phyloP scores from a whole-genome alignment of 2,113 vertebrate species.

The Sylvietta virens region DNA sequence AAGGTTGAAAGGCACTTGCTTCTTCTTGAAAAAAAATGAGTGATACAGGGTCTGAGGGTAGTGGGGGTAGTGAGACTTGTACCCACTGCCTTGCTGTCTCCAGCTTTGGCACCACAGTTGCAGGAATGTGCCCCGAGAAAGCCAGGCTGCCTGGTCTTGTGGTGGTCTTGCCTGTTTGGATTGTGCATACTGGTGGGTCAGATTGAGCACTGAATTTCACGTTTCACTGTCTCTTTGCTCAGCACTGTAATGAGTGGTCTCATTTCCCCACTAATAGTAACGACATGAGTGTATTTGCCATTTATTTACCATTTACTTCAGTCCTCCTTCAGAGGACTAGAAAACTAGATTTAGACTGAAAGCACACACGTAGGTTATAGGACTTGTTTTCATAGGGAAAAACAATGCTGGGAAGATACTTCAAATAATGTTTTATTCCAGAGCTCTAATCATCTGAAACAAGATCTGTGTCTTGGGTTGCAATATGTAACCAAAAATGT shows the following conservation, averaged over 20 bases:
- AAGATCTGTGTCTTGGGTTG: too few species aligned
- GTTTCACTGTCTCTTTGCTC: neutral
- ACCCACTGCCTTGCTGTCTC: fast-evolving
- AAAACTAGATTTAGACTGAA: neutral
- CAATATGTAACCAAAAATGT: too few species aligned
- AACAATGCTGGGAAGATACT: neutral
- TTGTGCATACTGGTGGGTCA: fast-evolving
- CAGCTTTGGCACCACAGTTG: fast-evolving
- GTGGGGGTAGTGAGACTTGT: fast-evolving
- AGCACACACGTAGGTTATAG: neutral
- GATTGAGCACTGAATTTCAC: neutral
- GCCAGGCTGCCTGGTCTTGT: neutral
- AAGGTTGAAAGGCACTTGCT: neutral
- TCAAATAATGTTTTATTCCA: neutral
- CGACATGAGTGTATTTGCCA: neutral
- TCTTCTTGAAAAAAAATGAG: neutral
- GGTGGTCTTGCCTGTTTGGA: neutral
- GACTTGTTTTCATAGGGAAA: neutral
- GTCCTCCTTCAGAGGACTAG: neutral
- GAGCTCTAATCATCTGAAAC: neutral
- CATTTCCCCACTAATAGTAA: neutral
- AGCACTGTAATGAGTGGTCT: fast-evolving
- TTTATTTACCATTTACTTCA: neutral
- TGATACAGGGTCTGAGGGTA: neutral
- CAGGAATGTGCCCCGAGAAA: fast-evolving